phyloP scores from a whole-genome alignment of 2,888 invertebrate genomes.

The Andrena bicolor region DNA sequence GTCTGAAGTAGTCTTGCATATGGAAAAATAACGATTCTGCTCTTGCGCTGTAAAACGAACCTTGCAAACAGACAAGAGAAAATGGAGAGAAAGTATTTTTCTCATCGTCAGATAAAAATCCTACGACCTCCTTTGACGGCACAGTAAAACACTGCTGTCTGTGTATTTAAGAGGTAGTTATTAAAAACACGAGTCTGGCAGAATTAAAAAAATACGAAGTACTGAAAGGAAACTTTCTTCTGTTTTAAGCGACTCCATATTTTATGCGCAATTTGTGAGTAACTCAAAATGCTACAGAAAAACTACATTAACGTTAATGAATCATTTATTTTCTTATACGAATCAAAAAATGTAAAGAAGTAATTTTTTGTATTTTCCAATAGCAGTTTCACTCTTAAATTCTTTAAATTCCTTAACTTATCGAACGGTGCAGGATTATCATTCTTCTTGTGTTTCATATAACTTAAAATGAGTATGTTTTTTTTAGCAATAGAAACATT shows the following conservation, averaged over 20 bases:
- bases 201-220: background rate
- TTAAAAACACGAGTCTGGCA: background rate
- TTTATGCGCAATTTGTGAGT: background rate
- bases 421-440: no score
- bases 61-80: background rate
- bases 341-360: no score
- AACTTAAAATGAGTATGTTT: no score
- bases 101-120: background rate
- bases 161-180: background rate
- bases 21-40: no score
- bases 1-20: no score
- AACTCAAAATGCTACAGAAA: background rate
- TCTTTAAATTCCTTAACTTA: no score
- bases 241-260: background rate
- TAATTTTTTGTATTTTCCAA: no score
- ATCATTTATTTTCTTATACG: no score
- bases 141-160: background rate
- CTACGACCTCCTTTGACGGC: background rate
- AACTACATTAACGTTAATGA: no score
- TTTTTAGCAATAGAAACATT: background rate
- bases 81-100: slow-evolving; percentile 2
- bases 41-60: background rate
- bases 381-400: no score
- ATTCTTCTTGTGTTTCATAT: no score
- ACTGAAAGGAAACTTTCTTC: background rate